phyloP scores from a whole-genome alignment of 1,140 invertebrate species.

The Episyrphus balteatus region DNA sequence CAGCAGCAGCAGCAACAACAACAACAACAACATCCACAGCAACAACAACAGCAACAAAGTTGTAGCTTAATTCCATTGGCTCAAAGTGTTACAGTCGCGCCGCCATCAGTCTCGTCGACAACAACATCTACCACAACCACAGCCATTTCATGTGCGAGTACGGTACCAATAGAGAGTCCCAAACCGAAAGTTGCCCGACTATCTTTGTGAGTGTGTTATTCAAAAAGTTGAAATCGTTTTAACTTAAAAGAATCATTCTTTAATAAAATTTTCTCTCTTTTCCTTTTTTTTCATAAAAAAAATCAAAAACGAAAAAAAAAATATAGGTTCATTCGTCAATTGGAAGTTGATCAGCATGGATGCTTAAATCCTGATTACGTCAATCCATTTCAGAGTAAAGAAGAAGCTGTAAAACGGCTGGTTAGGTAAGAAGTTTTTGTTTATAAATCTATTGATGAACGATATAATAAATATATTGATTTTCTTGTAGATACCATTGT shows the following conservation, averaged over 20 bases:
- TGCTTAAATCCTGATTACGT: constrained; percentile 66
- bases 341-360: constrained; percentile 66
- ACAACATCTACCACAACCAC: background rate
- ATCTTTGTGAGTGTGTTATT: constrained; percentile 39
- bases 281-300: background rate
- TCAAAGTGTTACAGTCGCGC: background rate
- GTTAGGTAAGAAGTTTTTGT: constrained; percentile 38
- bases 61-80: background rate
- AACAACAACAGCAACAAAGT: background rate
- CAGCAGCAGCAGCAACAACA: background rate
- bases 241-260: background rate
- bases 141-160: constrained; percentile 8
- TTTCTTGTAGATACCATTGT: constrained; percentile 56
- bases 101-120: background rate
- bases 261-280: background rate
- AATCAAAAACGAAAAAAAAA: too few relatives aligned
- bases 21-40: background rate
- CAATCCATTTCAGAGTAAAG: constrained; percentile 57
- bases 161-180: constrained; percentile 15
- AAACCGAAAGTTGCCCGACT: constrained; percentile 36
- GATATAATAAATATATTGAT: background rate
- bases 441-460: background rate
- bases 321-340: constrained; percentile 58
- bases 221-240: constrained; percentile 18
- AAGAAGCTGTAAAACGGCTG: constrained; percentile 68